phyloP scores from a whole-genome alignment of 2,113 vertebrate species.

The Phocoena phocoena region DNA sequence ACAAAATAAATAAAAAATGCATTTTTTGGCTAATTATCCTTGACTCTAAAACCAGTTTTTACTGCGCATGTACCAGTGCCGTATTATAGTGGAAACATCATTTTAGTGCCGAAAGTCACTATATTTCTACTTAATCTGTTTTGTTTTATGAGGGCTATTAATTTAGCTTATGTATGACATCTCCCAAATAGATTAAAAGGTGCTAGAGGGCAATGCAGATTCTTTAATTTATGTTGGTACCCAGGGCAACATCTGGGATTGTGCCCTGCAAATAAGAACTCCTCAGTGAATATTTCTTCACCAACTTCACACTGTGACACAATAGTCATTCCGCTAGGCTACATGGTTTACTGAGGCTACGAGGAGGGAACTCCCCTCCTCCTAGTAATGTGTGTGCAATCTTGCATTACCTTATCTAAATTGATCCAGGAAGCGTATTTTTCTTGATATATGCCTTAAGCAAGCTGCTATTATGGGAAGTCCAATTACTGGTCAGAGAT shows the following conservation, averaged over 20 bases:
- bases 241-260: not conserved
- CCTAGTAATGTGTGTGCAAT: not conserved
- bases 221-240: not conserved
- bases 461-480: conserved; percentile 48
- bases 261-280: not conserved
- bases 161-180: conserved; percentile 3
- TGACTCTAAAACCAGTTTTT: not conserved
- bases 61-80: not conserved
- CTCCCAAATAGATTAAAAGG: conserved; percentile 46
- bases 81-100: not conserved
- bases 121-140: not conserved
- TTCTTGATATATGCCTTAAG: conserved; percentile 50
- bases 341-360: not conserved
- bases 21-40: not conserved
- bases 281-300: not conserved
- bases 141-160: conserved; percentile 32
- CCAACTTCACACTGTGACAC: not conserved
- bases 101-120: not conserved
- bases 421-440: conserved; percentile 65
- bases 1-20: not conserved
- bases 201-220: not conserved
- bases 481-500: conserved; percentile 60
- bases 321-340: not conserved
- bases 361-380: not conserved
- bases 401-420: conserved; percentile 69